Conservation (phyloP, 2,888 invertebrate genomes). For the Argynnis bischoffii region DNA sequence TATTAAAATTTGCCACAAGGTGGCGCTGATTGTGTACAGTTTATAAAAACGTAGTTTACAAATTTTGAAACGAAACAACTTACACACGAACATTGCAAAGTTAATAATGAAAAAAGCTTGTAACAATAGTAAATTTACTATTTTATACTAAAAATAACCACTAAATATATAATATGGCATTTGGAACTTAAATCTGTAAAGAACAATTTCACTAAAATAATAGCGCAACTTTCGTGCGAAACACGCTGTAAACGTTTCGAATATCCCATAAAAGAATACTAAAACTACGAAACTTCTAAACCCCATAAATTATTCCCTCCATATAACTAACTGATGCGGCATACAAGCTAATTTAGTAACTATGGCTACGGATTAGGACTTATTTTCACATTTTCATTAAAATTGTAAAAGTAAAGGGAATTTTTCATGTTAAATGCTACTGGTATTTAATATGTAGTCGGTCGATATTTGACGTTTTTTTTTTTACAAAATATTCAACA, state of each 20-base stretch:
- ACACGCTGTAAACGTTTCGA: slow-evolving; percentile 16
- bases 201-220: slow-evolving; percentile 7
- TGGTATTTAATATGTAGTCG: background rate
- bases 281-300: slow-evolving; percentile 16
- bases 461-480: background rate
- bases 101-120: no score
- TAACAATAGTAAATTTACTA: no score
- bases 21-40: no score
- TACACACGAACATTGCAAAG: no score
- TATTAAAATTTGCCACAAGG: no score
- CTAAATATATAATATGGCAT: background rate
- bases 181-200: background rate
- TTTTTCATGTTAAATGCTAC: slow-evolving; percentile 8
- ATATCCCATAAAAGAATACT: slow-evolving; percentile 20
- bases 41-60: no score
- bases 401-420: background rate
- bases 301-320: slow-evolving; percentile 7
- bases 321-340: background rate
- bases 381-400: background rate
- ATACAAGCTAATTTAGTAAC: slow-evolving; percentile 2
- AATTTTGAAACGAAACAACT: no score
- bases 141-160: no score
- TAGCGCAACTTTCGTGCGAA: slow-evolving; percentile 12
- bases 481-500: background rate
- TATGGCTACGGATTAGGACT: slow-evolving; percentile 5